Evolutionary conservation across 2,797 vertebrate species (phyloP), one percentile per base, ranked within the genome.

Genomic region (Vireo griseus): DNA sequence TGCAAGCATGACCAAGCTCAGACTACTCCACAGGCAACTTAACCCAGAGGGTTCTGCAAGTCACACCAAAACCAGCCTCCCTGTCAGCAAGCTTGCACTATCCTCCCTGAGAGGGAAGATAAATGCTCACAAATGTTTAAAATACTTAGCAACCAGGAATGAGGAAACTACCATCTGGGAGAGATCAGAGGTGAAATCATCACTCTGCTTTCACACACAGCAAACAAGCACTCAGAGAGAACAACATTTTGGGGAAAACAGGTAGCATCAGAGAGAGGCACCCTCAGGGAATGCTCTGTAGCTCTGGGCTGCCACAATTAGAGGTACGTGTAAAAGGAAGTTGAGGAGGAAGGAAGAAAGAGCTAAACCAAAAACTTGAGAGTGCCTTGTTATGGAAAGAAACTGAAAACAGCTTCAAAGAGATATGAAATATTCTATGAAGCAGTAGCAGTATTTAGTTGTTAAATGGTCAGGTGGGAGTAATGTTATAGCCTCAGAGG

Each of bases 181-280:
- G 58, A 75, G 67, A 92, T 95, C 65, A 83, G 62, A 83, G 62
- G 42, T 69, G 94, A 95, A 92, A 91, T 58, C 79, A 45, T 90
- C 37, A 0, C 74, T 78, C 16, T 79, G 35, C 91, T 93, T 96
- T 87, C 65, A 71, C 66, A 74, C 3, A 0, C 35, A 82, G 40
- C 52, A 90, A 94, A 78, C 73, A 91, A 86, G 67, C 50, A 77
- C 39, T 45, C 75, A 91, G 61, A 39, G 47, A 19, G 54, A 80
- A 42, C 5, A 59, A 54, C 6, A 51, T 39, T 5, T 63, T 79
- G 52, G 61, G 58, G 35, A 86, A 91, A 93, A 78, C 39, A 92
- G 65, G 81, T 71, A 93, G 26, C 15, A 5, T 54, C 47, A 77
- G 28, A 89, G 52, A 89, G 39, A 77, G 22, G 16, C 16, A 57